phyloP scores from a whole-genome alignment of 2,797 vertebrate genomes.

The Capromys pilorides region DNA sequence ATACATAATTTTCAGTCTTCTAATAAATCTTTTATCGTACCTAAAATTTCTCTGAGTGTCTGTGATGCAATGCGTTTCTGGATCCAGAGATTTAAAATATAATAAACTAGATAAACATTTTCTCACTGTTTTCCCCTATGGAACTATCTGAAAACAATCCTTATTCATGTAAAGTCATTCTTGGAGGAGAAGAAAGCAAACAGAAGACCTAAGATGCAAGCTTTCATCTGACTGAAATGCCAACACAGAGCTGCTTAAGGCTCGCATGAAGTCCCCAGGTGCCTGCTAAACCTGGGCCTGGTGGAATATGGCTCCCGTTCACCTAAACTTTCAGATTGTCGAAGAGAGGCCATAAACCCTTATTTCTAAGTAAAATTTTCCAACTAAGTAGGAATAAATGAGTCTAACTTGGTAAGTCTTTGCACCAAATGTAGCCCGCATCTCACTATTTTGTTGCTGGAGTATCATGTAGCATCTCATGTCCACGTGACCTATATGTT shows the following conservation, averaged over 20 bases:
- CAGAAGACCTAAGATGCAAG: constrained; percentile 20
- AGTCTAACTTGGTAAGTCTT: neutral
- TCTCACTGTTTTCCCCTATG: neutral
- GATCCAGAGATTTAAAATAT: neutral
- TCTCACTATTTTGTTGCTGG: neutral
- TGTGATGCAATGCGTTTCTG: neutral
- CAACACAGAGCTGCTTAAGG: neutral
- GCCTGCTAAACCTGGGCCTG: neutral
- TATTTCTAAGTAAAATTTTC: constrained; percentile 38
- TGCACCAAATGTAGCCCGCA: neutral
- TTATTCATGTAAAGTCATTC: neutral
- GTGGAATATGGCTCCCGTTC: neutral
- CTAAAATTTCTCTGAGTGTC: neutral
- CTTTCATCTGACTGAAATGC: neutral
- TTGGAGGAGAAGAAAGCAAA: neutral
- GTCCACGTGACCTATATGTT: neutral
- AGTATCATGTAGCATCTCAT: fast-evolving
- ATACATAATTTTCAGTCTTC: neutral
- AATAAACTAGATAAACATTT: neutral
- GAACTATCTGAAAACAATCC: neutral
- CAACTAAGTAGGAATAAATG: neutral
- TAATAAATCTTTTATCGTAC: neutral
- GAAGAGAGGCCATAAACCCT: neutral
- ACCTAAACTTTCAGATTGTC: neutral
- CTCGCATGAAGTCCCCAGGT: neutral